phyloP scores from a whole-genome alignment of 2,113 vertebrate species.

The Spermophilus dauricus region DNA sequence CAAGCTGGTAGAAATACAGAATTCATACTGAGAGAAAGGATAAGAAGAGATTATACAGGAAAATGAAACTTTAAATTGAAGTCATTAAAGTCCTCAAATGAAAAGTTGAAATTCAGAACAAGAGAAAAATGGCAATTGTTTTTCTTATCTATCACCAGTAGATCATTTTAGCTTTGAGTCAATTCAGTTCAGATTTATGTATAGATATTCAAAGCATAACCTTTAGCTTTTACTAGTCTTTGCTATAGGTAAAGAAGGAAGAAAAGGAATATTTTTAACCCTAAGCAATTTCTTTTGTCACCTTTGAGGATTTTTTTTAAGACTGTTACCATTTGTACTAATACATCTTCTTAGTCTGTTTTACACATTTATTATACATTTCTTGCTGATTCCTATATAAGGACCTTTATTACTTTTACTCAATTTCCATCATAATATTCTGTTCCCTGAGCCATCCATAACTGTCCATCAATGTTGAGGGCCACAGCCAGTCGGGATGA shows the following conservation, averaged over 20 bases:
- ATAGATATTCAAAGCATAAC: not conserved
- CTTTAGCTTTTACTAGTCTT: not conserved
- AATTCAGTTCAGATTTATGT: not conserved
- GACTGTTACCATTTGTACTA: not conserved
- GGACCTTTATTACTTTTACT: not conserved
- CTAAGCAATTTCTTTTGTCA: not conserved
- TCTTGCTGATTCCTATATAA: not conserved
- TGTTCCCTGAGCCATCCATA: not conserved
- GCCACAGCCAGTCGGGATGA: no score
- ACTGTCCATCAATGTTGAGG: not conserved
- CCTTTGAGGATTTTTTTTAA: not conserved
- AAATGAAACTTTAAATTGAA: slow-evolving; percentile 19
- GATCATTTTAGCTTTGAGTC: not conserved
- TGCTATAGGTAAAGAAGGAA: not conserved
- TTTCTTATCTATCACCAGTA: not conserved
- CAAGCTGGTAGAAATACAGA: not conserved
- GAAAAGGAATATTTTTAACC: not conserved
- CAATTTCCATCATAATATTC: not conserved
- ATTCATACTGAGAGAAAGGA: not conserved
- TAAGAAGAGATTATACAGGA: not conserved
- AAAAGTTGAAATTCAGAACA: slow-evolving; percentile 6
- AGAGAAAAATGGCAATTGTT: not conserved
- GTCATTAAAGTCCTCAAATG: slow-evolving; percentile 3
- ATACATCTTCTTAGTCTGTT: not conserved
- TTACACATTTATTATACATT: not conserved